Evolutionary conservation across 2,888 invertebrate species (phyloP).

Genomic region (Hydrotaea cyrtoneurina): DNA sequence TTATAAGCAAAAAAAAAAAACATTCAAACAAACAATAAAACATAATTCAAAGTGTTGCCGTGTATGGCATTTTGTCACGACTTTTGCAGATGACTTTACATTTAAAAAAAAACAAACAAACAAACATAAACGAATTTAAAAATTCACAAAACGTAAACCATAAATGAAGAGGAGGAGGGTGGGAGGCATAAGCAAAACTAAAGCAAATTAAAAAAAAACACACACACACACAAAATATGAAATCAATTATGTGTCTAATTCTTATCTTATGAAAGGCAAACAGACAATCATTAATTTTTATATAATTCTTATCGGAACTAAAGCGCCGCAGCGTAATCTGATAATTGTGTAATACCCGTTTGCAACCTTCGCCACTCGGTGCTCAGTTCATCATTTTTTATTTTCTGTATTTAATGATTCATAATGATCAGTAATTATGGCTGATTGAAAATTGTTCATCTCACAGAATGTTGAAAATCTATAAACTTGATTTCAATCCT

Average conservation of each 20-base stretch:
- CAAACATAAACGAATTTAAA: background rate
- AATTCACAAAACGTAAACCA: constrained; percentile 1
- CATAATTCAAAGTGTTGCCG: background rate
- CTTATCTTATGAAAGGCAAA: background rate
- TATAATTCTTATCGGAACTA: constrained; percentile 17
- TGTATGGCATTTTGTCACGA: constrained; percentile 6
- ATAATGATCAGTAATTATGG: background rate
- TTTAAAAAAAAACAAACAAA: background rate
- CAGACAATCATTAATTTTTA: background rate
- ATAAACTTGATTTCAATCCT: background rate
- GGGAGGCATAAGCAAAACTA: background rate
- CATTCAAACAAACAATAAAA: background rate
- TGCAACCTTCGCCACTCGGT: background rate
- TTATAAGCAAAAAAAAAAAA: background rate
- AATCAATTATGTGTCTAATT: background rate
- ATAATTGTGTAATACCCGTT: background rate
- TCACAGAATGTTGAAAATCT: too few relatives aligned
- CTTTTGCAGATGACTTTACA: constrained; percentile 6
- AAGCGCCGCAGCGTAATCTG: background rate
- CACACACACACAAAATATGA: background rate
- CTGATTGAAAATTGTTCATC: background rate
- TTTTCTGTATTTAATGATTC: background rate
- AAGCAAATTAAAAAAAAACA: background rate
- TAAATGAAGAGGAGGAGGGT: background rate
- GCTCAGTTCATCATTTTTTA: background rate